phyloP scores from a whole-genome alignment of 1,140 invertebrate genomes.

The Leptinotarsa defecta region DNA sequence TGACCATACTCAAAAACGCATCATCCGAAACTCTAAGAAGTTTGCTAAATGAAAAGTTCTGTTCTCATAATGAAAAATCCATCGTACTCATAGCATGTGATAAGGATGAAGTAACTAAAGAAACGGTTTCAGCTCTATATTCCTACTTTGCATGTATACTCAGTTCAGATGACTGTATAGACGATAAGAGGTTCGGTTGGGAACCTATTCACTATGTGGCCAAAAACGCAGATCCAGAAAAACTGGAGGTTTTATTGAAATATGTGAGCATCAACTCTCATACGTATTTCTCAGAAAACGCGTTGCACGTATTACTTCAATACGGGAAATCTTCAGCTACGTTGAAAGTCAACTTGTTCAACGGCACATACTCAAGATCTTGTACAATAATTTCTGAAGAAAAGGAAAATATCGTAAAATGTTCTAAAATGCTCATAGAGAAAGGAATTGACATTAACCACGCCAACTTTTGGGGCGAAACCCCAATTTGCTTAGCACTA shows the following conservation, averaged over 20 bases:
- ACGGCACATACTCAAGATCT: slow-evolving; percentile 31
- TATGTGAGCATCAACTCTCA: slow-evolving; percentile 23
- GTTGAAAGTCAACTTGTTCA: slow-evolving; percentile 33
- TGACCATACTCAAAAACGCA: neutral
- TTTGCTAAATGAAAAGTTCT: too few species aligned
- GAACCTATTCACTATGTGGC: slow-evolving; percentile 41
- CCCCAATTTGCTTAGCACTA: slow-evolving; percentile 39
- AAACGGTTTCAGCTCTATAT: slow-evolving; percentile 13
- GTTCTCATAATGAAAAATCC: slow-evolving; percentile 2
- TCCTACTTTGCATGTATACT: neutral
- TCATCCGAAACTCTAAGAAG: too few species aligned
- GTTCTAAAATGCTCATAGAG: slow-evolving; percentile 34
- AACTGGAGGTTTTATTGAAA: slow-evolving; percentile 18
- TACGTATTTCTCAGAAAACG: slow-evolving; percentile 40
- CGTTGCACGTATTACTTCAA: slow-evolving; percentile 39
- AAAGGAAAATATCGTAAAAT: slow-evolving; percentile 28
- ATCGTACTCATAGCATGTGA: slow-evolving; percentile 31
- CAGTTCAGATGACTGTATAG: slow-evolving; percentile 14
- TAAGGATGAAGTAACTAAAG: slow-evolving; percentile 10
- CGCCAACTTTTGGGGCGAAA: slow-evolving; percentile 41
- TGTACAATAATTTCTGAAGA: slow-evolving; percentile 35
- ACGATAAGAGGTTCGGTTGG: slow-evolving; percentile 37
- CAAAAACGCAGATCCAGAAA: slow-evolving; percentile 17
- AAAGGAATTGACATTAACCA: slow-evolving; percentile 39
- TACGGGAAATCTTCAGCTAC: slow-evolving; percentile 29